A percentile compares a stretch with the other conserved stretches of the same genome.
phyloP scores from a whole-genome alignment of 2,797 vertebrate genomes.

The Platyrinchus mystaceus region DNA sequence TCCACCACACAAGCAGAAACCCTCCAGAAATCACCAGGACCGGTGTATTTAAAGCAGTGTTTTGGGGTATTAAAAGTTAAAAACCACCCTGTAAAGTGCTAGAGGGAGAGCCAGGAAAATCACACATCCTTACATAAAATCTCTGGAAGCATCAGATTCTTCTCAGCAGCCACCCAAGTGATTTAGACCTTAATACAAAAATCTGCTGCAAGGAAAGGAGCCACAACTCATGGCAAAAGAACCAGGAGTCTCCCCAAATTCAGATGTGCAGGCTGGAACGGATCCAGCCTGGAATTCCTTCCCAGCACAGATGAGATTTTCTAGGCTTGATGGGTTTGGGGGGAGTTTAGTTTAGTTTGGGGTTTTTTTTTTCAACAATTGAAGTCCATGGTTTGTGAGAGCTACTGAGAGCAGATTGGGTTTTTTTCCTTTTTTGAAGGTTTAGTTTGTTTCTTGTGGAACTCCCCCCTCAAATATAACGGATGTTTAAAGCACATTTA shows the following conservation, averaged over 20 bases:
- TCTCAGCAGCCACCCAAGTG: not conserved
- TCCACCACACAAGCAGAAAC: not conserved
- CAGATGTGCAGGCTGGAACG: not conserved
- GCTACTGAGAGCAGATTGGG: not conserved
- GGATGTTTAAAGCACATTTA: slow-evolving; percentile 46
- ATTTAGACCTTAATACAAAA: not conserved
- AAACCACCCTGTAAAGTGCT: not conserved
- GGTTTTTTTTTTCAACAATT: not conserved
- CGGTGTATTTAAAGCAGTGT: not conserved
- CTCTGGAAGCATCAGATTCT: not conserved
- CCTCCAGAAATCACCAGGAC: not conserved
- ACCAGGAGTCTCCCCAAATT: not conserved
- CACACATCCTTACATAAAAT: not conserved
- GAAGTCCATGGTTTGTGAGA: not conserved
- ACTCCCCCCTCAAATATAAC: not conserved
- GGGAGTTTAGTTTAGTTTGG: not conserved
- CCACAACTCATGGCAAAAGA: not conserved
- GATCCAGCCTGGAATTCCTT: not conserved
- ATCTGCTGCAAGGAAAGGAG: not conserved
- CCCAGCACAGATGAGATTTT: not conserved
- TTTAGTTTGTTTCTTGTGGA: not conserved
- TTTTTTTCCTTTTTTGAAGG: not conserved
- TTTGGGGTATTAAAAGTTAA: not conserved
- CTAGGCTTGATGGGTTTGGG: not conserved
- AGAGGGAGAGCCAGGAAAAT: not conserved